Base-by-base conservation (phyloP, 1,140 invertebrate species). In the Drosophila subobscura region DNA sequence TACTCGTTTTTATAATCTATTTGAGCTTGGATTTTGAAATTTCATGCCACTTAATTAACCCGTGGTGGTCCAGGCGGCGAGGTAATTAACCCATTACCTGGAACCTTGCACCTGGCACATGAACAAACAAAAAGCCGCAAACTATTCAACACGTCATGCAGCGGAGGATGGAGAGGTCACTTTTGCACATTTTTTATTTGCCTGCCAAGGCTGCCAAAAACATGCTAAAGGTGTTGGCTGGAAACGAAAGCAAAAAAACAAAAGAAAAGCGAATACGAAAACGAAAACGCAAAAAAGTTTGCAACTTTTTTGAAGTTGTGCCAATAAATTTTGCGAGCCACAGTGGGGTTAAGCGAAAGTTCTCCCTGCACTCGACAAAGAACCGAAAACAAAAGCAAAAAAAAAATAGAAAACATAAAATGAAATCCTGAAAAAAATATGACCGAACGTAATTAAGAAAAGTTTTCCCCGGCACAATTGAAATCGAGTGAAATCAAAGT, bases 61-160 rank as follows among this genome's bases (percentile, higher is more conserved):
- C 67, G 46, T 27, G 67, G 59, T 49, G 59, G 59, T 59, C 70
- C 57, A 41, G 52, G n/a, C 41, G 2, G 16, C 8, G 45, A 50
- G 23, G 58, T 85, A 85, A 85, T 85, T 85, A 85, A 86, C 81
- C 73, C 83, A 81, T 74, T 81, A 85, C 77, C 64, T 74, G 44
- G 61, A 77, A 85, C 77, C 64, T 74, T 45, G 61, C 75, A 66
- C 74, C 63, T 72, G 53, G 65, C 71, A 72, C 47, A 64, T 56
- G 55, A 70, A 53, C 53, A 64, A 64, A 61, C 41, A 60, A 58
- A 68, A 54, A 67, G 64, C 25, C 40, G 44, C 45, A 72, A 77
- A 70, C 68, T 73, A 68, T 74, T 70, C 56, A 66, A 60, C 72
- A 54, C 64, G 72, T 83, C 79, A 84, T 84, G 79, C 71, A 77